phyloP scores from a whole-genome alignment of 2,797 vertebrate species.

The Rhinichthys osculus region DNA sequence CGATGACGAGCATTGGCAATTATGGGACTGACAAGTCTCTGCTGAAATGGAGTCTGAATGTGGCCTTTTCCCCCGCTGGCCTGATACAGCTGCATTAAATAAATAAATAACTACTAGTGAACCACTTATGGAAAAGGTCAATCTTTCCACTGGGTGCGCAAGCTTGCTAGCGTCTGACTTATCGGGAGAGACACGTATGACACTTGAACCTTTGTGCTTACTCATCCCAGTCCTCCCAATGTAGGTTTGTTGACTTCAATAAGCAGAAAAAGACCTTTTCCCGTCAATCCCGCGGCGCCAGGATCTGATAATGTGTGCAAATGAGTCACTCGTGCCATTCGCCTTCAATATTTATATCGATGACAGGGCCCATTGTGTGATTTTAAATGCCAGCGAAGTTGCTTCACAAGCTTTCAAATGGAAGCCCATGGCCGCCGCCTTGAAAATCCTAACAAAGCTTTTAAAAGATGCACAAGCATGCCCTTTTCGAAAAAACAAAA shows the following conservation, averaged over 20 bases:
- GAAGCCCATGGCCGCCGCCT: not conserved
- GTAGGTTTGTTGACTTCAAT: conserved; percentile 30
- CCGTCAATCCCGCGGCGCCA: not conserved
- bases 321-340: conserved; percentile 37
- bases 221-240: not conserved
- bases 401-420: conserved; percentile 2
- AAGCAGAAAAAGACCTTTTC: conserved; percentile 21
- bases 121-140: conserved; percentile 59
- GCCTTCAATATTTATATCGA: conserved; percentile 33
- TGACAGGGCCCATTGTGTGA: conserved; percentile 27
- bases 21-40: conserved; percentile 42
- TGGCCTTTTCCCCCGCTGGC: conserved; percentile 10
- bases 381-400: conserved; percentile 37
- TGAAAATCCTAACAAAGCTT: conserved; percentile 39
- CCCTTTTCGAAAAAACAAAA: conserved; percentile 15
- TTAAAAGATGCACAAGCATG: conserved; percentile 41
- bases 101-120: conserved; percentile 37
- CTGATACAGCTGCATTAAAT: conserved; percentile 44
- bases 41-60: conserved; percentile 49
- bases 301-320: conserved; percentile 44
- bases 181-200: conserved; percentile 42
- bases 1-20: conserved; percentile 42
- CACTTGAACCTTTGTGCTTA: conserved; percentile 20
- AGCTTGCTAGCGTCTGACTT: conserved; percentile 48
- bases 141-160: conserved; percentile 39